These are phyloP conservation scores for Atta colombica DNA, from an alignment of 1,140 invertebrate species.

Conservation along the genomic window DNA sequence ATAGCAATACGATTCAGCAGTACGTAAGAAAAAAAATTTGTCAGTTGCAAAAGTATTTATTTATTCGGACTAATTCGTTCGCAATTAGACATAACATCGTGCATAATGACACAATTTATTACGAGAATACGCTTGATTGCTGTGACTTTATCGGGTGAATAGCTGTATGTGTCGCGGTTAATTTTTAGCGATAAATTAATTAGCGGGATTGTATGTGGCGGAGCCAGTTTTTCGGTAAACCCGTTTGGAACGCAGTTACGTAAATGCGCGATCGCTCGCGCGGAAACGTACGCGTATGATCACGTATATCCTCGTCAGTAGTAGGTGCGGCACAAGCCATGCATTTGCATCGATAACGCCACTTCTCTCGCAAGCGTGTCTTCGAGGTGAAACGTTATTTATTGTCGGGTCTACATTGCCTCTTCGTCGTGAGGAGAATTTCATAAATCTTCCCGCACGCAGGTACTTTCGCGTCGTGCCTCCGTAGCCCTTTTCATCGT, in stretches of 20 bases:
- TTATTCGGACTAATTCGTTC: not conserved
- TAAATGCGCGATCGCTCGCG: not conserved
- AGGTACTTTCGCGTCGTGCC: conserved; percentile 45
- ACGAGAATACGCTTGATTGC: conserved; percentile 22
- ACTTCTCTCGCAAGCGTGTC: conserved; percentile 60
- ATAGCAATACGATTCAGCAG: not conserved
- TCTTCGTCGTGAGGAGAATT: conserved; percentile 67
- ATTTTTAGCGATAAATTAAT: conserved; percentile 47
- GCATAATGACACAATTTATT: conserved; percentile 29
- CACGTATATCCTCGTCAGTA: conserved; percentile 61
- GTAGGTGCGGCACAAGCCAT: conserved; percentile 67
- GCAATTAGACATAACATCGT: not conserved
- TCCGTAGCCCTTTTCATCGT: conserved; percentile 58
- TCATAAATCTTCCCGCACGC: conserved; percentile 71
- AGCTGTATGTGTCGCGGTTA: conserved; percentile 3
- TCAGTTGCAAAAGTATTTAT: not conserved
- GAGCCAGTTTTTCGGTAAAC: conserved; percentile 27
- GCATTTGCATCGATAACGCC: conserved; percentile 75
- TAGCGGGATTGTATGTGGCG: conserved; percentile 23
- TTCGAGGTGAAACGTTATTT: conserved; percentile 74
- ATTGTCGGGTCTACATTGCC: conserved; percentile 62
- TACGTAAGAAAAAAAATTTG: not conserved
- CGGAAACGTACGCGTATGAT: conserved; percentile 55
- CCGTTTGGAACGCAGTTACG: conserved; percentile 26
- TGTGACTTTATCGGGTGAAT: conserved; percentile 10